Base-by-base conservation (phyloP, 2,113 vertebrate genomes). In the Limanda limanda region DNA sequence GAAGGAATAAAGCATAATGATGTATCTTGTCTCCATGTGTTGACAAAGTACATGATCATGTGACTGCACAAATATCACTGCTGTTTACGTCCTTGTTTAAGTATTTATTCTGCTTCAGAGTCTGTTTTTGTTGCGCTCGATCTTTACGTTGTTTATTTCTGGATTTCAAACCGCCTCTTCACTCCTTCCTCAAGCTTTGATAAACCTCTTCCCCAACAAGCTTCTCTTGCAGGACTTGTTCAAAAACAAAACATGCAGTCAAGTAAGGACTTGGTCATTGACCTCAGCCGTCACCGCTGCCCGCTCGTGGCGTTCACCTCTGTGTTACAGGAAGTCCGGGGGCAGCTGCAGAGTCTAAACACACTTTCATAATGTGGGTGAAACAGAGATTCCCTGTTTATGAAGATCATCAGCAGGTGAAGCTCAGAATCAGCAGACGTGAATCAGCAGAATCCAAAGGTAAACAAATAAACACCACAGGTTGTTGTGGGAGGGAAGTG, bases 271-370 rank as follows among this genome's bases (percentile, higher is more conserved):
- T 71, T 56, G 24, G 68, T 37, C 66, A 71, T 25, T 62, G 45
- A 17, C 51, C 37, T 47, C 45, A 15, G 65, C 40, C 20, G 42
- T 55, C 60, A 27, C 40, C 48, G 78, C 42, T 48, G 27, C 65
- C 40, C 68, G 62, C 47, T 57, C 62, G 69, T 67, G 42, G 25
- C 21, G 58, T 56, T 76, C 17, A 59, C 35, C 23, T 69, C 47
- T 31, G 1, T 48, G 58, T 54, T 42, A 42, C 0, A 48, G 69
- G 62, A 78, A 84, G 70, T 93, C 94, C 93, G 27, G 5, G 5
- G 27, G 27, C 27, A 94, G 86, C 91, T 89, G 94, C 87, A 91
- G 88, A 72, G 90, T 84, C 71, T 80, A 79, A 83, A 93, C 67
- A 90, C 90, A 85, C 86, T 75, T 60, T 88, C 83, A 90, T 40